A percentile compares a stretch with the other conserved stretches of the same genome.
phyloP scores from a whole-genome alignment of 2,888 invertebrate species.

The Nephrotoma flavescens region DNA sequence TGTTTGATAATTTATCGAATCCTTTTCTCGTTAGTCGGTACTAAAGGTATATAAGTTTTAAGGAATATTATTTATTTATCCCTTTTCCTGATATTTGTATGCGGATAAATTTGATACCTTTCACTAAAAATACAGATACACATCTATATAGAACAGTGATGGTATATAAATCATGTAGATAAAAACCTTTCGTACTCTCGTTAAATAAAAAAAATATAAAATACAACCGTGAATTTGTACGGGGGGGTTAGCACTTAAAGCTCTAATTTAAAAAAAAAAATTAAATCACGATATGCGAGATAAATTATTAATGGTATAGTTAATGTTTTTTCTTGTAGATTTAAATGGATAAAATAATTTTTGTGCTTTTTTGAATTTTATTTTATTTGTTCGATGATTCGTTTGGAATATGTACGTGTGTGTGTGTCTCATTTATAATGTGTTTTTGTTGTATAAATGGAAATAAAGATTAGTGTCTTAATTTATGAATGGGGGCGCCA shows the following conservation, averaged over 20 bases:
- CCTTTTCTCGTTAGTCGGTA: not conserved
- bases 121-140: not conserved
- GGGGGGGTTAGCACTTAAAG: not conserved
- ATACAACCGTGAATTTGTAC: not conserved
- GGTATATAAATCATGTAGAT: not conserved
- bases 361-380: not conserved
- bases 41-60: not conserved
- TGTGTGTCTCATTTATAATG: not conserved
- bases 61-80: not conserved
- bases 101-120: not conserved
- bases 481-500: not conserved
- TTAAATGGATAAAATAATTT: not conserved
- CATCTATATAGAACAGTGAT: not conserved
- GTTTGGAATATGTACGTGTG: not conserved
- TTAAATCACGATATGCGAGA: not conserved
- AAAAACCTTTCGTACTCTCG: not conserved
- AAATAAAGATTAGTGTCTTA: not conserved
- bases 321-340: not conserved
- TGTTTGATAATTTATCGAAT: not conserved
- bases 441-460: not conserved
- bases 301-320: not conserved
- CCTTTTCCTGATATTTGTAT: not conserved
- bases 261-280: not conserved
- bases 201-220: not conserved
- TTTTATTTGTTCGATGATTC: not conserved